Conservation (phyloP, 2,888 invertebrate genomes). For the Clistopyga incitator region DNA sequence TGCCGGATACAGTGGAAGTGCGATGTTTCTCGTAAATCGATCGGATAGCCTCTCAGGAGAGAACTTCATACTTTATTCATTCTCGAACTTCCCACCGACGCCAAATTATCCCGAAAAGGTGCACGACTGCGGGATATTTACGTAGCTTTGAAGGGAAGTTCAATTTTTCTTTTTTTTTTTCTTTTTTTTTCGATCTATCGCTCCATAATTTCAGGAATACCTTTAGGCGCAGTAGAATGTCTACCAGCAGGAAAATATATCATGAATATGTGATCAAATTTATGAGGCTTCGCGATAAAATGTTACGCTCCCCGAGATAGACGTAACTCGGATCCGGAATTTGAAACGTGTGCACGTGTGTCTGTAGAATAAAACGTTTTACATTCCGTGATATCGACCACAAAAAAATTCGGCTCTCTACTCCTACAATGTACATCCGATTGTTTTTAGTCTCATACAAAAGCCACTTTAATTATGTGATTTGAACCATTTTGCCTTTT, state of each 20-base stretch:
- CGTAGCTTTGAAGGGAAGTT: constrained; percentile 23
- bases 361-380: background rate
- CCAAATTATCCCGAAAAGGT: constrained; percentile 36
- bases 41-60: constrained; percentile 25
- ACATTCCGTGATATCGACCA: background rate
- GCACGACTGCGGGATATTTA: constrained; percentile 25
- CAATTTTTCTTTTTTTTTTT: constrained; percentile 39
- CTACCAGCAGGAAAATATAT: background rate
- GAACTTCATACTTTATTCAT: constrained; percentile 57
- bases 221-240: background rate
- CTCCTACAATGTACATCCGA: background rate
- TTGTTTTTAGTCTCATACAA: background rate
- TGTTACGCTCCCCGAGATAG: background rate
- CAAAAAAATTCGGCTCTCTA: background rate
- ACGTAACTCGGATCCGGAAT: background rate
- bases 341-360: background rate
- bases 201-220: constrained; percentile 52
- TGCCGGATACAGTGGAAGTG: constrained; percentile 40
- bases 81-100: constrained; percentile 13
- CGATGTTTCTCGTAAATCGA: constrained; percentile 61
- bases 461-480: background rate
- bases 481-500: background rate
- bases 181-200: constrained; percentile 25
- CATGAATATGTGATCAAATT: constrained; percentile 25
- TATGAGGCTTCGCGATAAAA: background rate